These are phyloP conservation scores for Drosophila tristis DNA, from an alignment of 1,140 invertebrate genomes.

Conservation along the genomic window DNA sequence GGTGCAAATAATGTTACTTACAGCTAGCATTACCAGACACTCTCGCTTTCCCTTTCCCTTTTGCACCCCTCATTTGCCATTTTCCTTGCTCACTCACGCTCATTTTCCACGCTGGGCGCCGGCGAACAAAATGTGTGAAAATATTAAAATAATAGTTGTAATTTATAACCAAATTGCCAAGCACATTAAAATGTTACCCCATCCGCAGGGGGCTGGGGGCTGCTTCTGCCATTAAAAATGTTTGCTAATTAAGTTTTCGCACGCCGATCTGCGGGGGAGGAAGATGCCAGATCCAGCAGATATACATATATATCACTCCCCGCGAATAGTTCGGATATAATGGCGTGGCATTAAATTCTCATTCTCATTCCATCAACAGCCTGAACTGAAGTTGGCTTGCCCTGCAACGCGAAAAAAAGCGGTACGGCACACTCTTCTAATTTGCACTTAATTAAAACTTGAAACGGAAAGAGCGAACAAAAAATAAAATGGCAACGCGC, in stretches of 20 bases:
- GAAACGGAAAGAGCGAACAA: slow-evolving; percentile 10
- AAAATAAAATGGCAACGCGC: slow-evolving; percentile 27
- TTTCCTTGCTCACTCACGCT: not conserved
- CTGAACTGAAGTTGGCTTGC: not conserved
- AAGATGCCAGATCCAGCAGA: slow-evolving; percentile 19
- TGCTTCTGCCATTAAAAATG: slow-evolving; percentile 59
- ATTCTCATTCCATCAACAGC: not conserved
- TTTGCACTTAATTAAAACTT: slow-evolving; percentile 80
- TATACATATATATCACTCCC: slow-evolving; percentile 18
- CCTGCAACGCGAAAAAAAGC: slow-evolving; percentile 22
- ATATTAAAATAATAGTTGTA: slow-evolving; percentile 70
- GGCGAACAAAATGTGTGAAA: slow-evolving; percentile 58
- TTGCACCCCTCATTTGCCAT: not conserved
- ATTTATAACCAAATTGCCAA: slow-evolving; percentile 67
- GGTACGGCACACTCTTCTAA: slow-evolving; percentile 54
- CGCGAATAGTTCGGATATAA: slow-evolving; percentile 22
- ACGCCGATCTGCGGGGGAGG: not conserved
- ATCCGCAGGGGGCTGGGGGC: slow-evolving; percentile 11
- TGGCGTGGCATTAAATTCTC: slow-evolving; percentile 10
- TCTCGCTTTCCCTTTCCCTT: slow-evolving; percentile 27
- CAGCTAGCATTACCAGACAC: slow-evolving; percentile 37
- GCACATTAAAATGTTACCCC: slow-evolving; percentile 47
- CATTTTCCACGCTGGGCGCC: not conserved
- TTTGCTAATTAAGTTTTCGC: slow-evolving; percentile 63
- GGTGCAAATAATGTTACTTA: slow-evolving; percentile 58